Base-by-base conservation (phyloP, 2,797 vertebrate genomes). In the Triplophysa bombifrons region DNA sequence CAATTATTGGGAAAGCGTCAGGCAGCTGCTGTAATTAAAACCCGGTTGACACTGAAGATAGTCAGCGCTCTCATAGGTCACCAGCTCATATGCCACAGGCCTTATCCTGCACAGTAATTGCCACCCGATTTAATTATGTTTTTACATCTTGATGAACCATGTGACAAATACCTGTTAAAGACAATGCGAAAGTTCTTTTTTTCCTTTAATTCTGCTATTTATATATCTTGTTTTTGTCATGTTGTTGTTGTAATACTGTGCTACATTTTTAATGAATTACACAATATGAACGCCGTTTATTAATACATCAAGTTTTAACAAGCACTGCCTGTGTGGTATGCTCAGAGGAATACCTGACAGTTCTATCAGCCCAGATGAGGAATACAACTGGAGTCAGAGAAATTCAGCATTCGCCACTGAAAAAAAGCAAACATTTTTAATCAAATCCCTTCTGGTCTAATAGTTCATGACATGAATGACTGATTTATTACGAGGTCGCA, bases 401-500 rank as follows among this genome's bases (percentile, higher is more conserved):
- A 63, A 55, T 74, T 19, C 51, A 61, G 66, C 70, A 20, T 19
- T 56, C 41, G 4, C 16, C 22, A 3, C 64, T 20, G 56, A 78
- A 63, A 85, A 81, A 38, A 38, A 70, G 72, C 72, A 65, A 83
- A 83, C 71, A 17, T 51, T 44, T 27, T 58, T 38, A 88, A 85
- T 80, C 76, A 81, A 84, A 80, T 80, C 81, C 63, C 81, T 75
- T 72, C 76, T 69, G 86, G 74, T 69, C 81, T 83, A 85, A 86
- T 86, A 58, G 85, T 86, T 86, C 80, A 80, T 87, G 86, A 83
- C 65, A 60, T 68, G 74, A 75, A 78, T 76, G 69, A 84, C 84
- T 86, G 63, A 82, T 81, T 80, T 76, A 72, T 53, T 80, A 86
- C 87, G 91, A 92, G 90, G 90, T 90, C 85, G 85, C 80, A 64